A percentile compares a stretch with the other conserved stretches of the same genome.
Conservation (phyloP, 2,113 vertebrate genomes). For the Capra hircus region DNA sequence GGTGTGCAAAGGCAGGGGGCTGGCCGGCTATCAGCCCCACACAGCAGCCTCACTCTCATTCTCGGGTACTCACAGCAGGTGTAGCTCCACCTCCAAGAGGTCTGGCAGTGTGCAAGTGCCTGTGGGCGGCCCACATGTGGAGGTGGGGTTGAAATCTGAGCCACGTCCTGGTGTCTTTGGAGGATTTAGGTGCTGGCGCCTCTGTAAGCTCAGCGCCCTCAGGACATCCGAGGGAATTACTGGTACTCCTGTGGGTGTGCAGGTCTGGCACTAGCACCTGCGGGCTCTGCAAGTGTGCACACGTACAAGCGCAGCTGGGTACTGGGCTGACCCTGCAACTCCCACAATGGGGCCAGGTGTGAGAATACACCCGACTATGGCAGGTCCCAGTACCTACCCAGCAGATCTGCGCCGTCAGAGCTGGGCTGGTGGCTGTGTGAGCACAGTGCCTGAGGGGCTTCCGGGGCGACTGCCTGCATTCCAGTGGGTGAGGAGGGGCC, state of each 20-base stretch:
- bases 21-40: neutral
- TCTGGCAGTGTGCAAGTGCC: neutral
- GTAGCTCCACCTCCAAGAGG: neutral
- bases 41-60: neutral
- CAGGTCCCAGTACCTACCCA: neutral
- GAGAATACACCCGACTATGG: neutral
- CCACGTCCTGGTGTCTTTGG: neutral
- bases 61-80: neutral
- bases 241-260: neutral
- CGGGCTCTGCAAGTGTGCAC: neutral
- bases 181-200: neutral
- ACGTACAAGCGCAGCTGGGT: too few relatives aligned
- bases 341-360: neutral
- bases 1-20: neutral
- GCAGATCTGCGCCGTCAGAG: fast-evolving
- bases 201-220: neutral
- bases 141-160: neutral
- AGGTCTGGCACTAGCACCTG: neutral
- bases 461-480: neutral
- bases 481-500: neutral
- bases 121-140: neutral
- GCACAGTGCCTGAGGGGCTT: neutral
- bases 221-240: neutral
- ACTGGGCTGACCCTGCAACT: neutral
- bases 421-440: neutral